phyloP scores from a whole-genome alignment of 2,888 invertebrate genomes.

The Argyresthia goedartella region DNA sequence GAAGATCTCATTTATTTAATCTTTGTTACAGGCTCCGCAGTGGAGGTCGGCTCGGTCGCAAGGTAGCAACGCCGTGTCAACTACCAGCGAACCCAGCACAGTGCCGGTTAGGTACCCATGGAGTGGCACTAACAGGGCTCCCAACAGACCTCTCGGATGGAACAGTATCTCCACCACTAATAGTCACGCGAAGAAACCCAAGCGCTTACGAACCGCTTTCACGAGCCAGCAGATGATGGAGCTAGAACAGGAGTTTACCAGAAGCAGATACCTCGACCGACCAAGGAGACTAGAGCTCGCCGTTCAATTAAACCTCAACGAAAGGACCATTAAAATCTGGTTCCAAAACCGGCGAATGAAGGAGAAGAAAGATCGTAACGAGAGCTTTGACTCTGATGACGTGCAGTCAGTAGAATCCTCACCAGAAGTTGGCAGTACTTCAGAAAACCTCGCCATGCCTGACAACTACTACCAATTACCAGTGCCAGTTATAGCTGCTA shows the following conservation, averaged over 20 bases:
- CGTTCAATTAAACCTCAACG: conserved; percentile 65
- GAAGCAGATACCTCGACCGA: conserved; percentile 78
- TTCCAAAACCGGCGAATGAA: conserved; percentile 82
- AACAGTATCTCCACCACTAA: conserved; percentile 3
- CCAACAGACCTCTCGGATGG: conserved; percentile 11
- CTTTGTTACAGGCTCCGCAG: background rate
- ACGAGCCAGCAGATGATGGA: conserved; percentile 81
- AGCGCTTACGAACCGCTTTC: conserved; percentile 83
- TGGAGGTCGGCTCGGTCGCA: background rate
- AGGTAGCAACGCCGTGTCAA: background rate
- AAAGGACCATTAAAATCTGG: conserved; percentile 82
- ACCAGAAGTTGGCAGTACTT: conserved; percentile 18
- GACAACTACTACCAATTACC: conserved; percentile 17
- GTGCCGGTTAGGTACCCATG: background rate
- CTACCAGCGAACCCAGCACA: background rate
- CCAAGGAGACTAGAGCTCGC: conserved; percentile 80
- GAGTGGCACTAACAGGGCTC: background rate
- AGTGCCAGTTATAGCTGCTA: conserved; percentile 15
- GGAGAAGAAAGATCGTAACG: conserved; percentile 55
- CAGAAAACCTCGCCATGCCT: background rate
- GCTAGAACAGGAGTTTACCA: conserved; percentile 80
- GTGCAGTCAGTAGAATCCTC: conserved; percentile 30
- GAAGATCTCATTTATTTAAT: no score
- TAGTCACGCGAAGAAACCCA: conserved; percentile 24
- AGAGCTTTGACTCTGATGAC: conserved; percentile 31